A percentile compares a stretch with the other conserved stretches of the same genome.
Evolutionary conservation across 2,888 invertebrate genomes (phyloP).

Genomic region (Macropis europaea): DNA sequence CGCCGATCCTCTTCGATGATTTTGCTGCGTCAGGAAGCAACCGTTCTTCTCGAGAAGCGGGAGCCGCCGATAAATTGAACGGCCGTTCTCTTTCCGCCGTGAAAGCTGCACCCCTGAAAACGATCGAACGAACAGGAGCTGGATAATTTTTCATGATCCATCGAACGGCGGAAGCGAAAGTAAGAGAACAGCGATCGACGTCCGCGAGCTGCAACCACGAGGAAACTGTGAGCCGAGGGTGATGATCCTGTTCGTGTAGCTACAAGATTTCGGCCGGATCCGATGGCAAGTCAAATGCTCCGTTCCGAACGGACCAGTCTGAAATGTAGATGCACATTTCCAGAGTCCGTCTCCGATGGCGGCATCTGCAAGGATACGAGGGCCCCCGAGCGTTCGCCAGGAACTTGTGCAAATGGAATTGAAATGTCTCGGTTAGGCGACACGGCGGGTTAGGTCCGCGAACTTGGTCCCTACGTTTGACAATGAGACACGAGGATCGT

Average conservation of each 20-base stretch:
- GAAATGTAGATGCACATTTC: conserved; percentile 5
- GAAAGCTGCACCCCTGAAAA: too few relatives aligned
- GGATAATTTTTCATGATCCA: too few relatives aligned
- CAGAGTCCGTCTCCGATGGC: not conserved
- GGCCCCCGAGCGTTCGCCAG: conserved; percentile 14
- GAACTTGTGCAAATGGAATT: conserved; percentile 46
- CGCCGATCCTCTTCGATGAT: conserved; percentile 33
- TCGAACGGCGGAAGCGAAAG: too few relatives aligned
- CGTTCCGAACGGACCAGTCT: not conserved
- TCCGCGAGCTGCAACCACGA: too few relatives aligned
- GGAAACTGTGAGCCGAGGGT: too few relatives aligned
- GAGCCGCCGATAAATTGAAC: too few relatives aligned
- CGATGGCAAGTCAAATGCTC: not conserved
- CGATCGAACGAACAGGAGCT: too few relatives aligned
- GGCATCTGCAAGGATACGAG: not conserved
- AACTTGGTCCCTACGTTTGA: conserved; percentile 1
- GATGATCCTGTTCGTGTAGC: too few relatives aligned
- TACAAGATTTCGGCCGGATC: not conserved
- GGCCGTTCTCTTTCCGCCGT: too few relatives aligned
- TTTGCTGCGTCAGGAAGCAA: conserved; percentile 42
- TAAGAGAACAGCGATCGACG: too few relatives aligned
- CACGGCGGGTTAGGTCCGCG: not conserved
- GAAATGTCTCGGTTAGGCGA: conserved; percentile 42
- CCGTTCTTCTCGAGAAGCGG: not conserved
- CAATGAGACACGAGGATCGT: not conserved